These are phyloP conservation scores for Hydrolagus colliei DNA, from an alignment of 2,797 vertebrate genomes.

Conservation along the genomic window DNA sequence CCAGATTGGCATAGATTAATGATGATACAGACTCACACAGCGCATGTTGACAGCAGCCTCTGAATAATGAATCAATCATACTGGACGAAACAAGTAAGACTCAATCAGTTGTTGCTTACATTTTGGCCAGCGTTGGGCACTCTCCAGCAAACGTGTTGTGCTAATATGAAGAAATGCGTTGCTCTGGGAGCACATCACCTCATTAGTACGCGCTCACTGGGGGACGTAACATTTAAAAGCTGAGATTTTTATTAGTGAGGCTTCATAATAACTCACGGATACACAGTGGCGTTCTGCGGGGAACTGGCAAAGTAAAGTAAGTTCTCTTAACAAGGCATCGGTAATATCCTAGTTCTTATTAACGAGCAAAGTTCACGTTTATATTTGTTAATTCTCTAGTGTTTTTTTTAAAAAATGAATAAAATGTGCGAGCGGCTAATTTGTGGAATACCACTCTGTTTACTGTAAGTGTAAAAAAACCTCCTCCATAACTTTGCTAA, in stretches of 20 bases:
- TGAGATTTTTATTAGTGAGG: conserved; percentile 11
- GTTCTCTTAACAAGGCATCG: conserved; percentile 23
- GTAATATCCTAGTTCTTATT: conserved; percentile 15
- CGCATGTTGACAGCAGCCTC: too few species aligned
- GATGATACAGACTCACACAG: too few species aligned
- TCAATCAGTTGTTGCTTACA: neutral
- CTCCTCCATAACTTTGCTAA: too few species aligned
- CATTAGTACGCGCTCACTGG: conserved; percentile 18
- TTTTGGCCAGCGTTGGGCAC: neutral
- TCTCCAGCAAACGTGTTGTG: neutral
- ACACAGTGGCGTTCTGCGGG: conserved; percentile 17
- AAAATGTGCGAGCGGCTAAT: conserved; percentile 13
- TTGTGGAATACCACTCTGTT: neutral
- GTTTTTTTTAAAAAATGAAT: conserved; percentile 24
- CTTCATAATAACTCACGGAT: conserved; percentile 1
- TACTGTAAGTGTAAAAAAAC: too few species aligned
- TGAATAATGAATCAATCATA: too few species aligned
- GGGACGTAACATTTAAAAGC: neutral
- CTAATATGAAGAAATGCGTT: neutral
- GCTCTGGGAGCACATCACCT: neutral
- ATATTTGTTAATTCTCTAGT: conserved; percentile 26
- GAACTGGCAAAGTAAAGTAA: conserved; percentile 7
- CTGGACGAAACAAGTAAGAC: too few species aligned
- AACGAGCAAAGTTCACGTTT: conserved; percentile 16
- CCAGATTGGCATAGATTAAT: too few species aligned